Evolutionary conservation across 37 sponge, comb jelly and placozoan genomes (phyloP).

Genomic region (Bolinopsis microptera): DNA sequence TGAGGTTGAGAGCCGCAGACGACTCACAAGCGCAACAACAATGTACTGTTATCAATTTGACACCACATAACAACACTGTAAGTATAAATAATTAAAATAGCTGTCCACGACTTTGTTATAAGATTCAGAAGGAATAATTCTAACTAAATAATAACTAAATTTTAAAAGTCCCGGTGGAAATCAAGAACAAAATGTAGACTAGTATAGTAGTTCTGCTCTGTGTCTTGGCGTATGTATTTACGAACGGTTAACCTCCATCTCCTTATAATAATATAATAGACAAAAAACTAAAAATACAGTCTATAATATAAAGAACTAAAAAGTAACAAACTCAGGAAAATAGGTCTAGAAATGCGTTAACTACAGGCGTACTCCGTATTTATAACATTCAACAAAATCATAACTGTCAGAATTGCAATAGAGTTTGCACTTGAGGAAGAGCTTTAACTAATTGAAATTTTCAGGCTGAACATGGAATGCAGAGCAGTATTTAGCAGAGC

Average conservation of each 20-base stretch:
- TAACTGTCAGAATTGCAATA: background rate
- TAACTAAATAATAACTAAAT: background rate
- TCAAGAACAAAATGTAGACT: background rate
- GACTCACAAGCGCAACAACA: background rate
- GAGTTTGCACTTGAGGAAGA: background rate
- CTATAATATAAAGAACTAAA: conserved; percentile 62
- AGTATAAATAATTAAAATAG: background rate
- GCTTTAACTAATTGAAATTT: background rate
- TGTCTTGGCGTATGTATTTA: background rate
- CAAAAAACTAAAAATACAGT: conserved; percentile 62
- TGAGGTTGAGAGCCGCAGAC: background rate
- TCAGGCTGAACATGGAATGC: background rate
- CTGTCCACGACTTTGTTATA: background rate
- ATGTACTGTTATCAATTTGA: background rate
- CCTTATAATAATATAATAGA: conserved; percentile 33
- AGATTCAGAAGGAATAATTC: background rate
- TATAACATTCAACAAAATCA: too few relatives aligned
- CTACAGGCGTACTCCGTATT: background rate
- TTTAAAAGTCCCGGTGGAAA: background rate
- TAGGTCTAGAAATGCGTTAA: conserved; percentile 17
- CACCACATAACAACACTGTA: background rate
- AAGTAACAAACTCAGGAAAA: conserved; percentile 60
- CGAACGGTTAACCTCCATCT: background rate
- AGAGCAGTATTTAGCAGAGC: too few relatives aligned
- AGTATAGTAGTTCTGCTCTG: background rate